phyloP scores from a whole-genome alignment of 1,140 invertebrate species.

The Solenopsis invicta region DNA sequence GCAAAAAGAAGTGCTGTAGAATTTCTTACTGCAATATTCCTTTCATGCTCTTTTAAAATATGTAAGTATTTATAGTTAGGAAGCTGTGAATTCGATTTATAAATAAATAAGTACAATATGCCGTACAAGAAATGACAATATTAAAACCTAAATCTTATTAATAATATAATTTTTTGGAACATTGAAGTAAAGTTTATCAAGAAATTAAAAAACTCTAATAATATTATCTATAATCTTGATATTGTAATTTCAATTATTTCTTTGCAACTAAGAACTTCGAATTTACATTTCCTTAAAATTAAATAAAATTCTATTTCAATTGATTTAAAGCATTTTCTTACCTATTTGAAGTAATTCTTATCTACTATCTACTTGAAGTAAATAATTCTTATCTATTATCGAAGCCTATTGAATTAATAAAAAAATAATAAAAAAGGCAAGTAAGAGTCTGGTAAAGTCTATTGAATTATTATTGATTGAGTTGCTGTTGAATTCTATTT shows the following conservation, averaged over 20 bases:
- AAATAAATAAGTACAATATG: background rate
- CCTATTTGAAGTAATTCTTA: background rate
- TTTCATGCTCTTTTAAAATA: background rate
- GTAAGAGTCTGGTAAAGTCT: too few relatives aligned
- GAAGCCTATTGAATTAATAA: too few relatives aligned
- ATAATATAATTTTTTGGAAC: background rate
- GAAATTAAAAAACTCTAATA: background rate
- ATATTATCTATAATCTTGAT: background rate
- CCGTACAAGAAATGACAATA: background rate
- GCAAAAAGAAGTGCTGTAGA: background rate
- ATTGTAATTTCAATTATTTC: slow-evolving; percentile 22
- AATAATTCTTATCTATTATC: background rate
- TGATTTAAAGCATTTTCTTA: background rate
- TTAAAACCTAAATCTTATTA: background rate
- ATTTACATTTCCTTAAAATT: background rate
- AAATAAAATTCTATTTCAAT: background rate
- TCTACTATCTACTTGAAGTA: background rate
- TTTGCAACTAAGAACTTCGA: background rate
- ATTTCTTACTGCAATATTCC: background rate
- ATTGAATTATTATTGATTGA: too few relatives aligned
- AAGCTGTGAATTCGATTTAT: background rate
- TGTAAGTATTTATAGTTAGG: background rate
- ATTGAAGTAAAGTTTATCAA: background rate
- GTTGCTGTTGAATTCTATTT: background rate
- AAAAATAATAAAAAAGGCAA: too few relatives aligned